Evolutionary conservation across 35 echinoderm and acorn worm genomes (phyloP), one percentile per base, ranked within the genome.

Genomic region (Apostichopus parvimensis): DNA sequence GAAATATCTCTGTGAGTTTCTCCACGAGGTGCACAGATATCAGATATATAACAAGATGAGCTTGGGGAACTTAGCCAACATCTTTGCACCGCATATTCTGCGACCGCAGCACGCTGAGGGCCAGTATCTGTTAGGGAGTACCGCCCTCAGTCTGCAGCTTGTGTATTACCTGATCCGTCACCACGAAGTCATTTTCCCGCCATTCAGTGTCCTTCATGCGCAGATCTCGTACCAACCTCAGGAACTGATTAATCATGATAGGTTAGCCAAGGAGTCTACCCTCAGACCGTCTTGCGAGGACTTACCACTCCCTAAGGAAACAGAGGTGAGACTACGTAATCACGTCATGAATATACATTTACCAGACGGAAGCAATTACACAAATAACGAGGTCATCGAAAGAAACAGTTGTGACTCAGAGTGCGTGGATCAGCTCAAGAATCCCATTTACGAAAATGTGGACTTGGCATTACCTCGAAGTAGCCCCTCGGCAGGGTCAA

Each of bases 71-170:
- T 91, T 98, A 54, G 97, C 97, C 5, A 98, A 95, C 78, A 94
- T 98, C 78, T 98, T 98, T 90, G 97, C 94, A 21, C 97, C 97
- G 7, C 94, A 98, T 68, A 98, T 98, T 58, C 81, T 98, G 21
- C 93, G 97, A 21, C 93, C 97, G 5, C 87, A 96, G 57, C 91
- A 96, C 68, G 97, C 94, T 3, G 94, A 96, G 81, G 93, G 94
- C 6, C 62, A 87, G 17, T 94, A 92, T 54, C 64, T 98, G 58
- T 73, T 96, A 1, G 97, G 94, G 5, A 98, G 94, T 78, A 95
- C 96, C 14, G 94, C 94, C 10, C 91, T 98, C 13, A 98, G 97
- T 90, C 79, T 96, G 45, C 91, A 94, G 64, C 83, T 98, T 4
- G 94, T 98, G 18, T 91, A 96, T 14, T 96, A 96, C 77, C 70